These are phyloP conservation scores for Protomyctophum bolini DNA, from an alignment of 2,113 vertebrate genomes.

Conservation along the genomic window DNA sequence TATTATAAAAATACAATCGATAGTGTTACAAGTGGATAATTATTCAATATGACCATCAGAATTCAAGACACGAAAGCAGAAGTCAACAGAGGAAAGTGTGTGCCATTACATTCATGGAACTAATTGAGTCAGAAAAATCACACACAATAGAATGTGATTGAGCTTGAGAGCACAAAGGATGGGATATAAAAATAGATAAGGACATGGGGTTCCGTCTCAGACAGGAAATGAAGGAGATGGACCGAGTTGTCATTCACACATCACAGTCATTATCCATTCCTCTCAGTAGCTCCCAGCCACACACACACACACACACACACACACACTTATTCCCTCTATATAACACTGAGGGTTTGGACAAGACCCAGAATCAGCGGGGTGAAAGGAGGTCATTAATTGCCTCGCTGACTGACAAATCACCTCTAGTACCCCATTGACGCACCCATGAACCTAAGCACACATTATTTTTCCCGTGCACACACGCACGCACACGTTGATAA, in stretches of 20 bases:
- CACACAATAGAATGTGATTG: conserved; percentile 14
- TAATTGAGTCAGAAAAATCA: too few relatives aligned
- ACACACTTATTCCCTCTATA: conserved; percentile 18
- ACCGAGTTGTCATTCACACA: conserved; percentile 63
- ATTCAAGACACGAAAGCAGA: conserved; percentile 23
- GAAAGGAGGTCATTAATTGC: conserved; percentile 60
- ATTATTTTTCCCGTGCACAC: background rate
- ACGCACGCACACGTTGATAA: conserved; percentile 67
- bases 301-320: background rate
- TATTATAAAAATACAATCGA: conserved; percentile 55
- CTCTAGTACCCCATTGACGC: conserved; percentile 16
- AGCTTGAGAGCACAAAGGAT: conserved; percentile 19
- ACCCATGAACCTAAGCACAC: background rate
- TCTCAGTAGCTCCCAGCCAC: conserved; percentile 28
- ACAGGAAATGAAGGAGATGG: conserved; percentile 69
- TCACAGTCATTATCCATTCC: conserved; percentile 53
- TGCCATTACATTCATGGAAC: too few relatives aligned
- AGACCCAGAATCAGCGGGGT: conserved; percentile 51
- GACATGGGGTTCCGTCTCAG: conserved; percentile 61
- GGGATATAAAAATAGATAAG: conserved; percentile 64
- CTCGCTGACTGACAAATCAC: conserved; percentile 49
- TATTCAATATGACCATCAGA: conserved; percentile 23
- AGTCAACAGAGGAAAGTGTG: background rate
- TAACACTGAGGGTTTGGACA: conserved; percentile 50
- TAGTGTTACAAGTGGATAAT: conserved; percentile 26